phyloP scores from a whole-genome alignment of 2,113 vertebrate species.

The Serilophus lunatus region DNA sequence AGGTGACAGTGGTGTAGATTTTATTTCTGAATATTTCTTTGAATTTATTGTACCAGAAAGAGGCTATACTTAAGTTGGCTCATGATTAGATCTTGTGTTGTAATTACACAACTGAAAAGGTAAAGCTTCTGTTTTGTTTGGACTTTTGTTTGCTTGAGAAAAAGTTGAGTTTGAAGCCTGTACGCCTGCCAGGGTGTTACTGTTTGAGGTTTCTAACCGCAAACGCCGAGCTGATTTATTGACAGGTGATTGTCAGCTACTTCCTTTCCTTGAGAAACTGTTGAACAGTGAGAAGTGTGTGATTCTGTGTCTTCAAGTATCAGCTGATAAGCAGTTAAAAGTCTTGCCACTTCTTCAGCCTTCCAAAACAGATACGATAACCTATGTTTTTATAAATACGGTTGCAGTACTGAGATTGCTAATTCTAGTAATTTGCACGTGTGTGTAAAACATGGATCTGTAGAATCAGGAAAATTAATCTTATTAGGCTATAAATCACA shows the following conservation, averaged over 20 bases:
- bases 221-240: background rate
- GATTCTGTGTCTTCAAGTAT: background rate
- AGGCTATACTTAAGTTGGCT: background rate
- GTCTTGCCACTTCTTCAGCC: background rate
- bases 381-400: background rate
- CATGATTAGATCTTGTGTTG: background rate
- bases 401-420: background rate
- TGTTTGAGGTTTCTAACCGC: background rate
- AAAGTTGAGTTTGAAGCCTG: background rate
- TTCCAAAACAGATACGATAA: background rate
- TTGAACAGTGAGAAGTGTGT: background rate
- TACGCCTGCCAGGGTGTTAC: background rate
- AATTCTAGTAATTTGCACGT: background rate
- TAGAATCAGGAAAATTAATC: background rate
- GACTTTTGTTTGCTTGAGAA: background rate
- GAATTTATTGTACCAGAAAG: background rate
- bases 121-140: background rate
- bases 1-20: background rate
- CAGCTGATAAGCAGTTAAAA: background rate
- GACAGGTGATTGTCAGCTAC: background rate
- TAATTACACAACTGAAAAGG: background rate
- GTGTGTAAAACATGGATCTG: background rate
- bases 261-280: background rate
- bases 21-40: background rate
- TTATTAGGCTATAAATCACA: background rate